phyloP scores from a whole-genome alignment of 2,888 invertebrate species.

The Drosophila lutescens region DNA sequence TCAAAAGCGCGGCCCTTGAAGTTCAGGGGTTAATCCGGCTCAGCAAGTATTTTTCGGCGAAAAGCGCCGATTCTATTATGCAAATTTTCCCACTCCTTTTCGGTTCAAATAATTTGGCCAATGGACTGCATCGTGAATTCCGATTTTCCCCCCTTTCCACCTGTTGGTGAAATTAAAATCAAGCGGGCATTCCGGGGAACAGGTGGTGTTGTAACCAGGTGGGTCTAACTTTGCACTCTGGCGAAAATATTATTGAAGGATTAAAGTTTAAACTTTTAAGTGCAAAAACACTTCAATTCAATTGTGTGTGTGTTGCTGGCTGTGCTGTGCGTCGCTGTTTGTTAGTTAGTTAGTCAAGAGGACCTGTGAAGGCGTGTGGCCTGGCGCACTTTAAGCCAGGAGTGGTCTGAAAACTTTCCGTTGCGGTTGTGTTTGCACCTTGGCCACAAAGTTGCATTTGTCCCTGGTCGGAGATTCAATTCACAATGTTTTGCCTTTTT shows the following conservation, averaged over 20 bases:
- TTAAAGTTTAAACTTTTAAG: conserved; percentile 79
- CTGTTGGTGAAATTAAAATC: conserved; percentile 64
- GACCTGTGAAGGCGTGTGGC: conserved; percentile 46
- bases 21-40: conserved; percentile 1
- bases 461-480: conserved; percentile 29
- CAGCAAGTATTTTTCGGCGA: not conserved
- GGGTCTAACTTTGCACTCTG: conserved; percentile 71
- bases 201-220: conserved; percentile 26
- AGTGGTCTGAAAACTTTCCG: conserved; percentile 66
- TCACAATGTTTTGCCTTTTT: conserved; percentile 14
- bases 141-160: conserved; percentile 11
- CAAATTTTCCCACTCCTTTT: conserved; percentile 52
- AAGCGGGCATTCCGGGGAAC: not conserved
- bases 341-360: conserved; percentile 18
- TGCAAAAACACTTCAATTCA: conserved; percentile 77
- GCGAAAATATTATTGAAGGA: conserved; percentile 79
- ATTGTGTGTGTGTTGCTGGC: conserved; percentile 53
- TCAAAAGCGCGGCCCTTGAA: conserved; percentile 18
- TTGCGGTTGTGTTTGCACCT: conserved; percentile 62
- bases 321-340: conserved; percentile 9
- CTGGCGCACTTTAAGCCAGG: conserved; percentile 61
- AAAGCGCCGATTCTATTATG: conserved; percentile 22
- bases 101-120: conserved; percentile 42
- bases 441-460: conserved; percentile 62
- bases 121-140: conserved; percentile 43